Conservation (phyloP, 2,797 vertebrate species). For the Harpagifer antarcticus region DNA sequence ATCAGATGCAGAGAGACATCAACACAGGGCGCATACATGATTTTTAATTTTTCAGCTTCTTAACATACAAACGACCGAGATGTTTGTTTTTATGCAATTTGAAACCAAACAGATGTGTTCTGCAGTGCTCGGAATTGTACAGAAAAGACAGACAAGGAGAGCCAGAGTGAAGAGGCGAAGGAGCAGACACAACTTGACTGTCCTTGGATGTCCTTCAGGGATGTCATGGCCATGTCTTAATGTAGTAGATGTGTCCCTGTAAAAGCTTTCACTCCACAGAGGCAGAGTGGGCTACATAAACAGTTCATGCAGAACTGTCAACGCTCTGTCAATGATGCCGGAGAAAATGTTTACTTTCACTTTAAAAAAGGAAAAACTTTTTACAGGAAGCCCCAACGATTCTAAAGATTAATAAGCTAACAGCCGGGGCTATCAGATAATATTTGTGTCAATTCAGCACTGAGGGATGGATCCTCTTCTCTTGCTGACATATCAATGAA, state of each 20-base stretch:
- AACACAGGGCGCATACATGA: conserved; percentile 3
- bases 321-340: conserved; percentile 47
- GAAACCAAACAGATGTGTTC: neutral
- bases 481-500: conserved; percentile 28
- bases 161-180: conserved; percentile 20
- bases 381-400: conserved; percentile 44
- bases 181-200: conserved; percentile 47
- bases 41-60: conserved; percentile 37
- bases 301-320: conserved; percentile 68
- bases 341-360: conserved; percentile 55
- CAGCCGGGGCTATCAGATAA: conserved; percentile 25
- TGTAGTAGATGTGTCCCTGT: conserved; percentile 75
- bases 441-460: conserved; percentile 33
- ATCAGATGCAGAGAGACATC: conserved; percentile 46
- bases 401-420: conserved; percentile 48
- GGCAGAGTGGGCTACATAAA: conserved; percentile 67
- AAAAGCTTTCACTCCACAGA: conserved; percentile 80
- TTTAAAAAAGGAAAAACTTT: conserved; percentile 42
- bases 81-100: conserved; percentile 16
- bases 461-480: conserved; percentile 17
- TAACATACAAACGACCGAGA: conserved; percentile 12
- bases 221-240: conserved; percentile 75
- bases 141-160: neutral
- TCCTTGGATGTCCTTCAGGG: conserved; percentile 73
- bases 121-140: neutral